These are phyloP conservation scores for Synodontis membranacea DNA, from an alignment of 2,113 vertebrate genomes.

Conservation along the genomic window DNA sequence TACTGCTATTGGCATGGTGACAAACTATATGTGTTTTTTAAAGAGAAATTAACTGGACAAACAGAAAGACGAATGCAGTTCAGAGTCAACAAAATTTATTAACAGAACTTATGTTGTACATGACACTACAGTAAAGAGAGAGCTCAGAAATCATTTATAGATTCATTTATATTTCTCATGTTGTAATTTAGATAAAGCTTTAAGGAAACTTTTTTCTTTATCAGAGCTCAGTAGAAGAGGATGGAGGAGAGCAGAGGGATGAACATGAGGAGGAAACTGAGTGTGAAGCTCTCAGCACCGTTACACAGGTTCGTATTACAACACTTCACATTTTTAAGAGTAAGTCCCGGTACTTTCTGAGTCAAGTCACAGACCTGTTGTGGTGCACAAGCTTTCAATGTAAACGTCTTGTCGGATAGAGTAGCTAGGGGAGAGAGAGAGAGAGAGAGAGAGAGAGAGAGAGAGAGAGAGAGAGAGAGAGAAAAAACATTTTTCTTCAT, in stretches of 20 bases:
- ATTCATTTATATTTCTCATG: too few species aligned
- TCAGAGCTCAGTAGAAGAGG: conserved; percentile 50
- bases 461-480: conserved; percentile 1
- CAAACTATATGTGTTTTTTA: too few species aligned
- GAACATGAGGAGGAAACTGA: conserved; percentile 55
- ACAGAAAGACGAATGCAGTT: too few species aligned
- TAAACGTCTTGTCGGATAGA: rapidly evolving
- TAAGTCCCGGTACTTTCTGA: rapidly evolving
- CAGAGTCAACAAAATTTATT: too few species aligned
- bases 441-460: neutral
- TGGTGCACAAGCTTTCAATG: neutral
- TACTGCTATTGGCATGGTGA: too few species aligned
- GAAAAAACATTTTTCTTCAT: neutral
- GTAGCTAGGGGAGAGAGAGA: neutral
- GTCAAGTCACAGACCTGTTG: neutral
- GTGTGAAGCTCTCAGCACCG: conserved; percentile 4
- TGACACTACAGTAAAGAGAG: too few species aligned
- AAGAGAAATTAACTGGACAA: too few species aligned
- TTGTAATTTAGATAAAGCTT: too few species aligned
- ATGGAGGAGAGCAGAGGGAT: conserved; percentile 39
- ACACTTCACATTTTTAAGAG: conserved; percentile 46
- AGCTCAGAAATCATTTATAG: too few species aligned
- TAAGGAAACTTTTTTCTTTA: too few species aligned
- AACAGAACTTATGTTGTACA: too few species aligned
- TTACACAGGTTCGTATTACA: conserved; percentile 63